Percentiles rank a stretch among this genome's conserved stretches.
Conservation (phyloP, 2,888 invertebrate species). For the Microctonus hyperodae region DNA sequence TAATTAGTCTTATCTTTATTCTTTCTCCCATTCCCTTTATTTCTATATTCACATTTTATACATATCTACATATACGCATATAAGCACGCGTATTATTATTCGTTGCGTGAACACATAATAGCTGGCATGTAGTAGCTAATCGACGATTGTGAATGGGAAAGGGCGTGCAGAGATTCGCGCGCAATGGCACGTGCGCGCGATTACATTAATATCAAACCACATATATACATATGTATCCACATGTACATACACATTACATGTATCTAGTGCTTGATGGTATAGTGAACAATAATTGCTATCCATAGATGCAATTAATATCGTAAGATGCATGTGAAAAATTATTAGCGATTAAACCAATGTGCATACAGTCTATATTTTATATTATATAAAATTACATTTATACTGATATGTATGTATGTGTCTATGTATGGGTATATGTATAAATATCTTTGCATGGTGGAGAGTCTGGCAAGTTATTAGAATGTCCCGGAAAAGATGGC, state of each 20-base stretch:
- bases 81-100: conserved; percentile 26
- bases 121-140: conserved; percentile 29
- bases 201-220: conserved; percentile 22
- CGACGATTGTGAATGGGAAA: conserved; percentile 24
- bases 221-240: not conserved
- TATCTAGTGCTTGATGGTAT: not conserved
- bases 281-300: too few species aligned
- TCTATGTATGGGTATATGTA: conserved; percentile 11
- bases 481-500: conserved; percentile 65
- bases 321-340: not conserved
- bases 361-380: not conserved
- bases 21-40: not conserved
- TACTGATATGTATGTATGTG: conserved; percentile 2
- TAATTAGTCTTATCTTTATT: conserved; percentile 7
- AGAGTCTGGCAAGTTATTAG: conserved; percentile 61
- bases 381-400: too few species aligned
- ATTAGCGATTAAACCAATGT: not conserved
- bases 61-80: not conserved
- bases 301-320: not conserved
- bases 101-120: conserved; percentile 34
- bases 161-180: conserved; percentile 29
- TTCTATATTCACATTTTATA: not conserved
- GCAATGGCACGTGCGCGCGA: conserved; percentile 32
- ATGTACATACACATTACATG: not conserved
- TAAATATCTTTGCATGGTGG: conserved; percentile 27